Evolutionary conservation across 1,140 invertebrate genomes (phyloP).

Genomic region (Solenopsis fugax): DNA sequence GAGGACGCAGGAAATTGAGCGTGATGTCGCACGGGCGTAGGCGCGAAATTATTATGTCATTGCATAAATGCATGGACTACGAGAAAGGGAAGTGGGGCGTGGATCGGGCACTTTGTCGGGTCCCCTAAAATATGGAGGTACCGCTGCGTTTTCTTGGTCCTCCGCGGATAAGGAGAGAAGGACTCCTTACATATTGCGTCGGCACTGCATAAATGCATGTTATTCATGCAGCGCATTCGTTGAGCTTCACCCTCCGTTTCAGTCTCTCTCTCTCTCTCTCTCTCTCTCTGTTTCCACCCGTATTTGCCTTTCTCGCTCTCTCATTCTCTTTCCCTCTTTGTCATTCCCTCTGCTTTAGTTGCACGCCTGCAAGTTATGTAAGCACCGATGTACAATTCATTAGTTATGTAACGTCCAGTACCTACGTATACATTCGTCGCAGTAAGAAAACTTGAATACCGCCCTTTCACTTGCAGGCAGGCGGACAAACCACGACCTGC

Average conservation of each 20-base stretch:
- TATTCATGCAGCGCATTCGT: conserved; percentile 78
- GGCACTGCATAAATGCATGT: conserved; percentile 81
- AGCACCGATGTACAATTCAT: conserved; percentile 75
- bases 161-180: conserved; percentile 76
- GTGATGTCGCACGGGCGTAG: conserved; percentile 75
- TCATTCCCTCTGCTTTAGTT: conserved; percentile 10
- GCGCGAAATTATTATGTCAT: conserved; percentile 81
- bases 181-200: conserved; percentile 80
- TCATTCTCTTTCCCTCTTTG: not conserved
- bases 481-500: conserved; percentile 74
- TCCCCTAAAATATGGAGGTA: conserved; percentile 80
- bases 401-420: conserved; percentile 74
- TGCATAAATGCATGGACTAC: conserved; percentile 81
- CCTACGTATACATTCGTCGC: conserved; percentile 67
- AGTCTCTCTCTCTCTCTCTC: conserved; percentile 32
- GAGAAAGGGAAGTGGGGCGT: conserved; percentile 62
- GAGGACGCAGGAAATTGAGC: conserved; percentile 76
- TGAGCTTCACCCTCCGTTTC: conserved; percentile 64
- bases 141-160: conserved; percentile 74
- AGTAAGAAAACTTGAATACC: conserved; percentile 50
- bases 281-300: conserved; percentile 47
- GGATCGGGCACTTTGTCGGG: conserved; percentile 79
- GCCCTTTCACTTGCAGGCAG: conserved; percentile 55
- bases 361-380: conserved; percentile 54
- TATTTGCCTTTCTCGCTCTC: not conserved